Percentiles rank a stretch among this genome's conserved stretches.
Conservation (phyloP, 2,888 invertebrate genomes). For the Thereva nobilitata region DNA sequence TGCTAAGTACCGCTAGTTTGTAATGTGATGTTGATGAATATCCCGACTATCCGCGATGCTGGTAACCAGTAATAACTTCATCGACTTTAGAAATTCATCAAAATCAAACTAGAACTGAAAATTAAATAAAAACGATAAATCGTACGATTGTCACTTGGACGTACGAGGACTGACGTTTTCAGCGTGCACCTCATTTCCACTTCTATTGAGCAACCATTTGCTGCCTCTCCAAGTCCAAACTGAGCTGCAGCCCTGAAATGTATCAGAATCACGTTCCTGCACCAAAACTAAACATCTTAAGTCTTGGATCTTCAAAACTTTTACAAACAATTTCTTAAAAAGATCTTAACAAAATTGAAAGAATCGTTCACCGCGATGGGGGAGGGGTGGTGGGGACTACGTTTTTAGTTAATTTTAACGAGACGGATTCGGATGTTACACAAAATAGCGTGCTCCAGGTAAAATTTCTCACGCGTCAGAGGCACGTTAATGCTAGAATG, state of each 20-base stretch:
- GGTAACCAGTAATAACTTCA: not conserved
- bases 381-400: too few species aligned
- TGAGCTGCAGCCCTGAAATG: constrained; percentile 10
- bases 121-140: constrained; percentile 15
- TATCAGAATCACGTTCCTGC: constrained; percentile 10
- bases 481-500: too few species aligned
- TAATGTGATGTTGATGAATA: too few species aligned
- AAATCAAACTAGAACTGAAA: constrained; percentile 11
- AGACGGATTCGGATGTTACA: constrained; percentile 12
- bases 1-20: too few species aligned
- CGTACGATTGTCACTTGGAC: constrained; percentile 15
- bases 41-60: too few species aligned
- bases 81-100: constrained; percentile 2
- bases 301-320: too few species aligned
- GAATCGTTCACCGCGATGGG: too few species aligned
- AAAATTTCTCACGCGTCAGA: constrained; percentile 20
- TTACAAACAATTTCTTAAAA: too few species aligned
- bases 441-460: constrained; percentile 21
- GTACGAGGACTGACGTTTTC: not conserved
- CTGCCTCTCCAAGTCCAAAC: not conserved
- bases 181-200: constrained; percentile 20
- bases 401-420: constrained; percentile 5
- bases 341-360: too few species aligned
- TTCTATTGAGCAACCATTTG: constrained; percentile 11
- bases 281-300: not conserved